phyloP scores from a whole-genome alignment of 92 coral and sea anemone species.

The Phymanthus crucifer region DNA sequence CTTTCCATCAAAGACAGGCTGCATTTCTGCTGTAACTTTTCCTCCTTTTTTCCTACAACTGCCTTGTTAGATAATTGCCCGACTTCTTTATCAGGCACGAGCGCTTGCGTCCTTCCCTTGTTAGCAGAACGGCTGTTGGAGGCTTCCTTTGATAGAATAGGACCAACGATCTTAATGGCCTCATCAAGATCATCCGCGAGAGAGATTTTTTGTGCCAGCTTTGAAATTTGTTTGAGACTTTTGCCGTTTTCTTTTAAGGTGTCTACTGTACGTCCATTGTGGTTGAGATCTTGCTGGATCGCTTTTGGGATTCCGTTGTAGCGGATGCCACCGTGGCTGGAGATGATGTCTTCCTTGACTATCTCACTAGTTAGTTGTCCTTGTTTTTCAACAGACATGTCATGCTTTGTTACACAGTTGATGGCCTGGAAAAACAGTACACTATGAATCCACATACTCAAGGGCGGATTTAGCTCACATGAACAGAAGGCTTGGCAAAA shows the following conservation, averaged over 20 bases:
- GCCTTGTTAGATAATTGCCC: background rate
- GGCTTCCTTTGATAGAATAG: background rate
- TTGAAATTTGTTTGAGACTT: background rate
- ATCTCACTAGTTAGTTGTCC: background rate
- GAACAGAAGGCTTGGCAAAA: no score
- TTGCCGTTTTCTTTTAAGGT: background rate
- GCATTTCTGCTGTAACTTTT: background rate
- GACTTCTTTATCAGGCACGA: background rate
- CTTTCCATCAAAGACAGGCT: background rate
- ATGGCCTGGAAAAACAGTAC: background rate
- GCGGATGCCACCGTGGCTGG: background rate
- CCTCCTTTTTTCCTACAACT: background rate
- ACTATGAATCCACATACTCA: no score
- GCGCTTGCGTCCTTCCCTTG: no score
- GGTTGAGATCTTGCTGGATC: background rate
- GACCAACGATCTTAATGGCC: background rate
- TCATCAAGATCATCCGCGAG: constrained; percentile 1
- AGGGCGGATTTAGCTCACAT: no score
- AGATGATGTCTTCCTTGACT: background rate
- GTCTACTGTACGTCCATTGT: background rate
- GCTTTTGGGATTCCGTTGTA: background rate
- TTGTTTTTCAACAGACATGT: constrained; percentile 21
- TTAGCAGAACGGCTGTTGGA: background rate
- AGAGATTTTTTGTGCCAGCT: background rate
- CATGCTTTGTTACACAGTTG: background rate